These are phyloP conservation scores for Gnatocerus cornutus DNA, from an alignment of 2,888 invertebrate genomes.

Conservation along the genomic window DNA sequence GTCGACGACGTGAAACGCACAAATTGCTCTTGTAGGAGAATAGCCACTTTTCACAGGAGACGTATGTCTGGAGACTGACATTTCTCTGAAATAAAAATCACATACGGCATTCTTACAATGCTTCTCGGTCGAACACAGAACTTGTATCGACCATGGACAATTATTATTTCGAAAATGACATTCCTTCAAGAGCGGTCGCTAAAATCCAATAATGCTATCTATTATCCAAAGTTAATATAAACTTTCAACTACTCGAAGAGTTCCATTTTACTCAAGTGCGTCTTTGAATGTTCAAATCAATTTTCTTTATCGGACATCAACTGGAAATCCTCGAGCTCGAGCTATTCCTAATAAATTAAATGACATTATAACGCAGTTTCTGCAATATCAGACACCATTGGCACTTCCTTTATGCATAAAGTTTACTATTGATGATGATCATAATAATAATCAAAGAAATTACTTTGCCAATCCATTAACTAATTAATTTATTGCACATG, in stretches of 20 bases:
- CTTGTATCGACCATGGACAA: no score
- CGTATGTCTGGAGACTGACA: neutral
- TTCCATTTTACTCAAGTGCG: no score
- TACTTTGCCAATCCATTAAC: slow-evolving; percentile 23
- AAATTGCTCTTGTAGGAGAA: slow-evolving; percentile 30
- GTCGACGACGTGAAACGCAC: slow-evolving; percentile 22
- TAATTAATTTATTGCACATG: slow-evolving; percentile 37
- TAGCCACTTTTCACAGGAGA: slow-evolving; percentile 11
- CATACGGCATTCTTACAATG: neutral
- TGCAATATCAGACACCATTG: slow-evolving; percentile 14
- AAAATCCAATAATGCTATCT: no score
- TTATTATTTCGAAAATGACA: no score
- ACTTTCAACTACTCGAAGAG: no score
- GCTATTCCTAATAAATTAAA: slow-evolving; percentile 24
- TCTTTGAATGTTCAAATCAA: neutral
- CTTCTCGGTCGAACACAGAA: neutral
- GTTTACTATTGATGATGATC: slow-evolving; percentile 6
- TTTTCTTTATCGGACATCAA: neutral
- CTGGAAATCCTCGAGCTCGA: neutral
- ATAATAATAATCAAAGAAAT: slow-evolving; percentile 22
- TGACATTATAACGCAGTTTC: slow-evolving; percentile 19
- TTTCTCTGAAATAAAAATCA: slow-evolving; percentile 1
- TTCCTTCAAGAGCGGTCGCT: neutral
- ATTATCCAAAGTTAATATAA: no score
- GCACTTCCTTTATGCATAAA: slow-evolving; percentile 24